phyloP scores from a whole-genome alignment of 2,113 vertebrate genomes.

The Dromas ardeola region DNA sequence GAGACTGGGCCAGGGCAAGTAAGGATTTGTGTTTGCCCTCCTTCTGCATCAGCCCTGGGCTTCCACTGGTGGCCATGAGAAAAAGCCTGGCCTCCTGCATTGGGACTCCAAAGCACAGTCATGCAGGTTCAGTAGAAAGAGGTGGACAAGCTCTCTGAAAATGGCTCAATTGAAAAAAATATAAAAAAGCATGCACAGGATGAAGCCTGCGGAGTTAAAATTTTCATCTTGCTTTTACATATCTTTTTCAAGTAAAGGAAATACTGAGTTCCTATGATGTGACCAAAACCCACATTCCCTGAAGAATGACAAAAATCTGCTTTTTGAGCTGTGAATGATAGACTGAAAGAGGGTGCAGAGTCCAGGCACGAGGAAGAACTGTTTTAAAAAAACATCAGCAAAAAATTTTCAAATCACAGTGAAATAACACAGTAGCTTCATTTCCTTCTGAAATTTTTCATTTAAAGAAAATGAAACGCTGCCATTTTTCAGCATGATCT shows the following conservation, averaged over 20 bases:
- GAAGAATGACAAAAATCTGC: not conserved
- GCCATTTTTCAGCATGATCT: slow-evolving; percentile 56
- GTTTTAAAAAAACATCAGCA: not conserved
- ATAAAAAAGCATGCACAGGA: not conserved
- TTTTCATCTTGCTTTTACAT: not conserved
- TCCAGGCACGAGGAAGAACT: not conserved
- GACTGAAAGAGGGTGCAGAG: not conserved
- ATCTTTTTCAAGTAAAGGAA: not conserved
- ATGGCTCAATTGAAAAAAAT: not conserved
- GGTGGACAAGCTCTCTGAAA: not conserved
- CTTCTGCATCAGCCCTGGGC: not conserved
- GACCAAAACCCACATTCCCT: not conserved
- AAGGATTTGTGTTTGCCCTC: not conserved
- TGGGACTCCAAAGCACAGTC: not conserved
- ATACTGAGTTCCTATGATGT: not conserved
- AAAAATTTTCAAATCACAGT: not conserved
- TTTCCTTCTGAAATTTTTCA: slow-evolving; percentile 50
- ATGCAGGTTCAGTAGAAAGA: not conserved
- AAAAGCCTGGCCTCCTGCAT: not conserved
- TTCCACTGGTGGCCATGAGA: not conserved
- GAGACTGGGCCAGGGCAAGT: not conserved
- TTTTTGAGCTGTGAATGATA: not conserved
- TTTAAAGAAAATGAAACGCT: slow-evolving; percentile 28
- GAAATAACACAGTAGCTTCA: not conserved
- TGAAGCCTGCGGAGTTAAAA: not conserved